Evolutionary conservation across 1,140 invertebrate species (phyloP).

Genomic region (Sycophaga agraensis): DNA sequence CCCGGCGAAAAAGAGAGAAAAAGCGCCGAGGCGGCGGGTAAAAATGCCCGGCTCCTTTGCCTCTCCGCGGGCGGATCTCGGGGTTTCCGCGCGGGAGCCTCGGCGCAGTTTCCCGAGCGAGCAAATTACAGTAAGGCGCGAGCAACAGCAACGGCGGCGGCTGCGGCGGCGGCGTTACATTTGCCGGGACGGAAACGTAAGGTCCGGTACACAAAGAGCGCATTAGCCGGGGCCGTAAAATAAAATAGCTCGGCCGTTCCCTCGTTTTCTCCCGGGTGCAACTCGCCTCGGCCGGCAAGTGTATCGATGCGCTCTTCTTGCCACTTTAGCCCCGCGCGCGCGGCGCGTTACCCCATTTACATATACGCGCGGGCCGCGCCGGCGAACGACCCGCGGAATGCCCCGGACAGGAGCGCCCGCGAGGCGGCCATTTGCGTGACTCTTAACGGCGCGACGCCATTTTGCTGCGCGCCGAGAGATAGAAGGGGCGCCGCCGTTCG

Average conservation of each 20-base stretch:
- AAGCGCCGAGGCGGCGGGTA: no score
- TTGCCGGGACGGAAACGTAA: slow-evolving; percentile 51
- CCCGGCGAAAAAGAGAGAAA: no score
- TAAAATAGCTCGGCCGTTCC: slow-evolving; percentile 48
- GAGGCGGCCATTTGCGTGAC: neutral
- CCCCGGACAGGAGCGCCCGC: neutral
- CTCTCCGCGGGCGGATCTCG: neutral
- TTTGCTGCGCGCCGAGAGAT: no score
- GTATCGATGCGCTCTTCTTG: slow-evolving; percentile 14
- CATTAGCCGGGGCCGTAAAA: slow-evolving; percentile 56
- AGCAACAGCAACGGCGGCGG: neutral
- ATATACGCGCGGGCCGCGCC: neutral
- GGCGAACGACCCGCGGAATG: slow-evolving; percentile 20
- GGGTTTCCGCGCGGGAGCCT: no score
- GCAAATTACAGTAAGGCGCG: slow-evolving; percentile 14
- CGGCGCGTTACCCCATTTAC: no score
- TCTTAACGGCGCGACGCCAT: slow-evolving; percentile 6
- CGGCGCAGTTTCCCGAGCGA: slow-evolving; percentile 18
- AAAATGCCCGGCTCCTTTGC: no score
- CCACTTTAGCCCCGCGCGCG: neutral
- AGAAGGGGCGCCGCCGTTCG: no score
- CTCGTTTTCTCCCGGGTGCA: slow-evolving; percentile 15
- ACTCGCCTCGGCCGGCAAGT: neutral
- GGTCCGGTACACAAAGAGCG: slow-evolving; percentile 55
- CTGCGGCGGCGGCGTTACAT: neutral